These are phyloP conservation scores for Cacatua alba DNA, from an alignment of 2,113 vertebrate genomes.

Conservation along the genomic window DNA sequence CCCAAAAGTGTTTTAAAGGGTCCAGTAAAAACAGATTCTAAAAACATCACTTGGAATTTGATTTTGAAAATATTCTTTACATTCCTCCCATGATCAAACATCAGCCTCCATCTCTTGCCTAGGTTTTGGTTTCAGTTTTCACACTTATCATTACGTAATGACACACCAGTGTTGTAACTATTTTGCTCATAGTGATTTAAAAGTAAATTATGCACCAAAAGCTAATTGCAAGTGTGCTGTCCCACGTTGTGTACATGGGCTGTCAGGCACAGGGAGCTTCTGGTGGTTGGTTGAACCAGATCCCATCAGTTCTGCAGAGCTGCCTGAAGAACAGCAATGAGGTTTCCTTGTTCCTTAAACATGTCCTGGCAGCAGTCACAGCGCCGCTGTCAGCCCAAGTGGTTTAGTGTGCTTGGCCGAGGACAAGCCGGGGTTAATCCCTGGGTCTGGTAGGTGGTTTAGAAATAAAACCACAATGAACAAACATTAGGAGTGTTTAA, in stretches of 20 bases:
- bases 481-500: background rate
- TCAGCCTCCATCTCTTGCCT: background rate
- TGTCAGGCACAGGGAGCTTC: background rate
- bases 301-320: background rate
- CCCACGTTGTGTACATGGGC: too few relatives aligned
- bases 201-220: background rate
- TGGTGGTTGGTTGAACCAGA: background rate
- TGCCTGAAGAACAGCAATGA: background rate
- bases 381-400: accelerated
- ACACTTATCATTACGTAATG: background rate
- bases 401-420: too few relatives aligned
- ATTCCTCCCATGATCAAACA: background rate
- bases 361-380: background rate
- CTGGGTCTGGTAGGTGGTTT: background rate
- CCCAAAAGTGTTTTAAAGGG: background rate
- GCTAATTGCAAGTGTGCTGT: background rate
- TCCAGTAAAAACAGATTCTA: background rate
- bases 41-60: background rate
- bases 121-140: background rate
- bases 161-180: accelerated
- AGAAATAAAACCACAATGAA: background rate
- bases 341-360: background rate
- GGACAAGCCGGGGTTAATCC: background rate
- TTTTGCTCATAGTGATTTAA: background rate
- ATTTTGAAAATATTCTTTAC: background rate